Percentiles rank a stretch among this genome's conserved stretches.
Conservation (phyloP, 1,140 invertebrate species). For the Whitmania pigra region DNA sequence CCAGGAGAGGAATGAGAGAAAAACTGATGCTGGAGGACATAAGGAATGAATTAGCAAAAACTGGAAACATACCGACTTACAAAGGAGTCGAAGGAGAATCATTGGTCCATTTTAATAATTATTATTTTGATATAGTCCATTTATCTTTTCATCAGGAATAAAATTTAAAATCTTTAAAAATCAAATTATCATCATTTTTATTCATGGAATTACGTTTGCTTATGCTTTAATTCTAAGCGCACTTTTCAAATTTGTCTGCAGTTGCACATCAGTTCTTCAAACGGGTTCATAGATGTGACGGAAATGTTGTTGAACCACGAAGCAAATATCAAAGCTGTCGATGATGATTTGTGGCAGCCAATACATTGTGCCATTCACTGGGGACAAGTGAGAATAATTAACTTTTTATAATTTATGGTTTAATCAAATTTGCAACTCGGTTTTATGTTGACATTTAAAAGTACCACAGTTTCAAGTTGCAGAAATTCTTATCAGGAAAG, state of each 20-base stretch:
- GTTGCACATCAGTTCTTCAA: constrained; percentile 86
- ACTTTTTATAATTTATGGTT: background rate
- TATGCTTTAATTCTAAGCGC: background rate
- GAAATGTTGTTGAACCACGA: constrained; percentile 80
- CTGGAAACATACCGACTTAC: constrained; percentile 66
- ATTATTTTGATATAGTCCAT: background rate
- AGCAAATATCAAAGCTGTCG: constrained; percentile 74
- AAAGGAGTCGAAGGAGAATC: constrained; percentile 47
- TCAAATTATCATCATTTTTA: no score
- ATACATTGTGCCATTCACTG: constrained; percentile 60
- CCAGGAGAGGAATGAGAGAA: constrained; percentile 78
- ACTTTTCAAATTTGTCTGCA: constrained; percentile 24
- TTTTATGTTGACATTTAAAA: constrained; percentile 25
- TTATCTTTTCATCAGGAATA: background rate
- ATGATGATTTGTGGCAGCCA: constrained; percentile 75
- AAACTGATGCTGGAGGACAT: constrained; percentile 81
- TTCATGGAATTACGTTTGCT: background rate
- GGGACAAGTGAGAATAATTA: constrained; percentile 64
- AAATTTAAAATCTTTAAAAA: background rate
- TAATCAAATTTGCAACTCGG: constrained; percentile 7
- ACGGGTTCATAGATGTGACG: constrained; percentile 89
- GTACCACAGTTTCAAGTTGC: constrained; percentile 68
- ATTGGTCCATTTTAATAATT: background rate
- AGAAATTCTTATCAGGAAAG: constrained; percentile 82
- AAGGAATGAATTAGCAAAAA: constrained; percentile 52